Evolutionary conservation across 2,797 vertebrate species (phyloP), one percentile per base, ranked within the genome.

Genomic region (Huso huso): DNA sequence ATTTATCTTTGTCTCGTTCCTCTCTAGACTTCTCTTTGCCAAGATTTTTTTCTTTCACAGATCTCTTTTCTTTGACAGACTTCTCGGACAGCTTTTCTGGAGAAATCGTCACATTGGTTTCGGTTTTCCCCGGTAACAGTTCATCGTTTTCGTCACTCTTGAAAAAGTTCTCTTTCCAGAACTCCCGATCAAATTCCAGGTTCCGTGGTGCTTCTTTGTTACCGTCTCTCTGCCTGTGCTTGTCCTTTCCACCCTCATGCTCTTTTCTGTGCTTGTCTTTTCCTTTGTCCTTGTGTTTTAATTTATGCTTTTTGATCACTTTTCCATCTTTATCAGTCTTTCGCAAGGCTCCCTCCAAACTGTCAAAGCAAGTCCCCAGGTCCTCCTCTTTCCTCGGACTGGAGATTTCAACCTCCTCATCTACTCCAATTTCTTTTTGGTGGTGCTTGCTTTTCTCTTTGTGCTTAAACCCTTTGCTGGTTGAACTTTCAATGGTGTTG

Each of bases 81-180:
- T 84, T 90, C 66, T 97, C 96, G 0, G 83, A 76, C 69, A 85
- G 88, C 79, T 89, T 98, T 62, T 90, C 92, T 73, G 88, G 82
- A 1, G 81, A 82, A 72, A 86, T 70, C 68, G 82, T 77, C 67
- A 93, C 93, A n/a, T 83, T 83, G 5, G 86, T 82, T 67, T 98
- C 96, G 12, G 78, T 79, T 77, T 83, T 93, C 6, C 63, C 67
- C 69, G 82, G 81, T 73, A 84, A 74, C 0, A 71, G 71, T 61
- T 98, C 95, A 68, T 97, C 94, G 0, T 88, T 90, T 81, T 99
- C 97, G 82, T 98, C 97, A 72, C 92, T 99, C 90, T 98, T 99
- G 87, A 99, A 99, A 81, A 99, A 99, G 74, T 99, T 99, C 66
- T 99, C 96, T 82, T 99, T 99, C 97, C 97, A 99, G 84, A 99